Base-by-base conservation (phyloP, 2,797 vertebrate genomes). In the Echeneis naucrates region DNA sequence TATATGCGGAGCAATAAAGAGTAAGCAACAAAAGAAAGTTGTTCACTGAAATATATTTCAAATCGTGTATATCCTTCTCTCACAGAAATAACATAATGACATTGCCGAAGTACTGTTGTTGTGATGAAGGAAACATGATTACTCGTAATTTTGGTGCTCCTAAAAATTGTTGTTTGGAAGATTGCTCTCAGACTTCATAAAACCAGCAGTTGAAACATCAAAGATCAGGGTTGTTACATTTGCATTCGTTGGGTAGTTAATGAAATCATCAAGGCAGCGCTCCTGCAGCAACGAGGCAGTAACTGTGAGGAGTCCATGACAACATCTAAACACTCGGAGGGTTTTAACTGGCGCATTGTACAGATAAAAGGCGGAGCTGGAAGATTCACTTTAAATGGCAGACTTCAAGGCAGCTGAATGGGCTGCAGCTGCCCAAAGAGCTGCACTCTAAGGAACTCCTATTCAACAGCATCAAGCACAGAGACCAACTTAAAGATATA, bases 401-500 rank as follows among this genome's bases (percentile, higher is more conserved):
- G 21, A 27, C 16, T 6, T 58, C 26, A n/a, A 9, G 1, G 8
- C 44, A 62, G 23, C 42, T 51, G n/a, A 50, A 33, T 7, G 37
- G n/a, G 16, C n/a, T 55, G 27, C 27, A 66, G 27, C 57, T 56
- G 17, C 24, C 37, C 38, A 6, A 30, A 12, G 19, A 12, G 8
- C 48, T 35, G 14, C 44, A 30, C 32, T 65, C 37, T 24, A 27
- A 30, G 21, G 40, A 9, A n/a, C 23, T 54, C 51, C 64, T 38
- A 19, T 64, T 80, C 55, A 42, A 19, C 44, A 40, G 17, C 23
- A 50, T 27, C 13, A 67, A 38, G 35, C 50, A 48, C 23, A 7
- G 17, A 53, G 24, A 32, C 16, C 1, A 13, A 48, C 48, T 32
- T 52, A 32, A 24, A 60, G 23, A 37, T 26, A 12, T 24, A 17